Evolutionary conservation across 2,888 invertebrate genomes (phyloP), one percentile per base, ranked within the genome.

Genomic region (Dusona sp.): DNA sequence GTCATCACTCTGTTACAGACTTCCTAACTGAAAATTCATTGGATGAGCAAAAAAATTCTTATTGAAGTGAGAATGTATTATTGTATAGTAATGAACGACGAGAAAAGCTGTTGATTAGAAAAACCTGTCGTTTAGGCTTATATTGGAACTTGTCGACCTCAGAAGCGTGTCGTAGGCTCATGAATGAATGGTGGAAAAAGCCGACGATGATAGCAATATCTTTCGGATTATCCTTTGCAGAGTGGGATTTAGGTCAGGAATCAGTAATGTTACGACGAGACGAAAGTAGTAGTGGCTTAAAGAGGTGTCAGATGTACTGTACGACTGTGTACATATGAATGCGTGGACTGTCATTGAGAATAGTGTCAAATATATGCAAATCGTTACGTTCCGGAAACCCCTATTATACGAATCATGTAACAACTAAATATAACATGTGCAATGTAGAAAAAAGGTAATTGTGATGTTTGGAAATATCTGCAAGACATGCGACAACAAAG

Each of bases 151-250:
- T 38, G 67, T 67, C 36, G 67, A 67, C 61, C 29, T 61, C 61
- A 16, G 29, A 16, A 61, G 29, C 45, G 9, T 7, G 57, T 38
- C 64, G 29, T 29, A 75, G 29, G 19, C 25, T 19, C 61, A 73
- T 64, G 79, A 81, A 79, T 81, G 83, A 80, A 84, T 57, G 83
- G 72, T n/a, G 45, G 67, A 84, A 89, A 88, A 89, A 88, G 84
- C 87, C 86, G 88, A 88, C 77, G 90, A 90, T 88, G 88, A 83
- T 87, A 89, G 91, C 91, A 91, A 92, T 92, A 92, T 91, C 90
- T 90, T 90, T 88, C 89, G 90, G 90, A 92, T 91, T 90, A 92
- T 91, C 91, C 90, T 90, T 89, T 88, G 90, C 88, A 73, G 79
- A 79, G 86, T 83, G 85, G 85, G 90, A 91, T 91, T 91, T 87